phyloP scores from a whole-genome alignment of 1,140 invertebrate genomes.

The Drosophila kanapiae region DNA sequence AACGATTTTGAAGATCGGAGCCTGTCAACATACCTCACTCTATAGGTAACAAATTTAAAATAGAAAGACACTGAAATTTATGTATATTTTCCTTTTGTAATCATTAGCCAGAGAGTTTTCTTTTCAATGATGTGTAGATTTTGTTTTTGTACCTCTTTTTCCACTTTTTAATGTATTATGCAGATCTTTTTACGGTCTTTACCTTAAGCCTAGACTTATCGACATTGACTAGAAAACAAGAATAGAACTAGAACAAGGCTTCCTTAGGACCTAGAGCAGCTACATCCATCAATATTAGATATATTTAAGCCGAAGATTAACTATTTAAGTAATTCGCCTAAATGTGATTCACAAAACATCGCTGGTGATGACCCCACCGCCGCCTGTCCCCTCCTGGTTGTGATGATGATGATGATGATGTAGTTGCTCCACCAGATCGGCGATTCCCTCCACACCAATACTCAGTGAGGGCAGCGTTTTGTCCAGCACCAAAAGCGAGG shows the following conservation, averaged over 20 bases:
- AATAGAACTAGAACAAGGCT: constrained; percentile 33
- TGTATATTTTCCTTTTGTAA: not conserved
- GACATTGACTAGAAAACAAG: constrained; percentile 43
- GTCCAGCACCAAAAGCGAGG: constrained; percentile 74
- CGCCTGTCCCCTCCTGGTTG: constrained; percentile 22
- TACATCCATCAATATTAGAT: constrained; percentile 5
- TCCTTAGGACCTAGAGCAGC: not conserved
- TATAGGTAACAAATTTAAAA: not conserved
- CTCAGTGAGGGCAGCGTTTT: constrained; percentile 72
- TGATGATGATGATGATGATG: constrained; percentile 50
- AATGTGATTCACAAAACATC: constrained; percentile 28
- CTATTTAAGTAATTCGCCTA: constrained; percentile 57
- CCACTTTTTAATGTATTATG: not conserved
- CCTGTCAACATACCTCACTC: not conserved
- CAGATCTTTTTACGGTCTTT: not conserved
- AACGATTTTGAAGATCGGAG: not conserved
- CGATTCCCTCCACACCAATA: constrained; percentile 70
- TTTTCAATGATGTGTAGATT: not conserved
- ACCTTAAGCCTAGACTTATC: constrained; percentile 15
- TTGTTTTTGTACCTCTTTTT: not conserved
- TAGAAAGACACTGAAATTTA: not conserved
- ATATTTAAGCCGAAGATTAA: constrained; percentile 21
- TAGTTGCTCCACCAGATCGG: constrained; percentile 69
- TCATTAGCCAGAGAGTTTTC: not conserved
- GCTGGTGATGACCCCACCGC: constrained; percentile 22